These are phyloP conservation scores for Brenthis daphne DNA, from an alignment of 2,888 invertebrate genomes.

Conservation along the genomic window DNA sequence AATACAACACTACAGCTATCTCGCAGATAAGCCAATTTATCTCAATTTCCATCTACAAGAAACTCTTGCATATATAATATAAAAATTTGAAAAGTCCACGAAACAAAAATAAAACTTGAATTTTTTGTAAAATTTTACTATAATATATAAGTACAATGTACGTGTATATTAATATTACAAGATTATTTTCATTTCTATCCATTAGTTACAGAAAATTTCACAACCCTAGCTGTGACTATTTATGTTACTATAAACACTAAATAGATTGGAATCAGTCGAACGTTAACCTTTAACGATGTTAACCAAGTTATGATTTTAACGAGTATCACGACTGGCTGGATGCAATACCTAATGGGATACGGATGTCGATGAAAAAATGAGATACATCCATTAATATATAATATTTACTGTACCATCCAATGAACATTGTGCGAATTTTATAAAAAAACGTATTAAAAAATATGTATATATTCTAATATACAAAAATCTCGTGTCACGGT, in stretches of 20 bases:
- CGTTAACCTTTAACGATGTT: constrained; percentile 36
- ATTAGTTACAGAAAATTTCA: neutral
- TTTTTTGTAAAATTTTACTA: no score
- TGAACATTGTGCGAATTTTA: neutral
- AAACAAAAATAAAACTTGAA: no score
- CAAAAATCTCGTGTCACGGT: no score
- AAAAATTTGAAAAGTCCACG: no score
- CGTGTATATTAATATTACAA: no score
- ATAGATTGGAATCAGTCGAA: constrained; percentile 32
- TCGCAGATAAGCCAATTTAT: no score
- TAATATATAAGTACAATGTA: no score
- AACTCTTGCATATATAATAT: no score
- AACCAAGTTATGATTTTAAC: constrained; percentile 25
- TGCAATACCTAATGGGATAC: neutral
- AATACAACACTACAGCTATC: no score
- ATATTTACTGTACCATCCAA: constrained; percentile 4
- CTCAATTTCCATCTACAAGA: no score
- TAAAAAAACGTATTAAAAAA: neutral
- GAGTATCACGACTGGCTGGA: constrained; percentile 25
- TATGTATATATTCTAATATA: no score
- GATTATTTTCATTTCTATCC: no score
- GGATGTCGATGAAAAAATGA: constrained; percentile 19
- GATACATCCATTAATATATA: constrained; percentile 16
- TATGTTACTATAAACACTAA: constrained; percentile 32
- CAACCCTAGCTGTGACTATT: constrained; percentile 22